phyloP scores from a whole-genome alignment of 1,140 invertebrate genomes.

The Matsumurasca onukii region DNA sequence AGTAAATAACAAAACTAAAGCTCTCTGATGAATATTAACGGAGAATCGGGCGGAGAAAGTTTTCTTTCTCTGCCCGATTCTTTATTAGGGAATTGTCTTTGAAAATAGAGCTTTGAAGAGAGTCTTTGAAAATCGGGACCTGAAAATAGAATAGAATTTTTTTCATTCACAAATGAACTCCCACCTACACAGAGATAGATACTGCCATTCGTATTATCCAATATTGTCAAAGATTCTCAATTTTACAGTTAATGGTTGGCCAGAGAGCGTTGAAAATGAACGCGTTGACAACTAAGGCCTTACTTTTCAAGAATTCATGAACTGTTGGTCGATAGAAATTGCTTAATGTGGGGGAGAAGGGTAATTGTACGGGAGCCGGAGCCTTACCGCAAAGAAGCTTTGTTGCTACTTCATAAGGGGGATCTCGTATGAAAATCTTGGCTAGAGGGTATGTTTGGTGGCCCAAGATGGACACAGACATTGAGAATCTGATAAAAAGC shows the following conservation, averaged over 20 bases:
- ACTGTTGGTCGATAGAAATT: constrained; percentile 28
- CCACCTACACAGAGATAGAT: too few species aligned
- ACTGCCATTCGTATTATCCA: constrained; percentile 1
- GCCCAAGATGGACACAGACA: constrained; percentile 46
- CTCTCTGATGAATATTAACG: too few species aligned
- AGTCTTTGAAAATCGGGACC: too few species aligned
- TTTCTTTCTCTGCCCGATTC: too few species aligned
- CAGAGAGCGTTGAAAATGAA: constrained; percentile 1
- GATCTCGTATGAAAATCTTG: constrained; percentile 47
- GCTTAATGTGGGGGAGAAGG: constrained; percentile 33
- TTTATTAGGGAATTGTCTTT: too few species aligned
- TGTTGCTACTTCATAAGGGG: constrained; percentile 47
- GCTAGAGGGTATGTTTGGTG: constrained; percentile 48
- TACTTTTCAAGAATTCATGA: constrained; percentile 17
- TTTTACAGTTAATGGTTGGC: constrained; percentile 6
- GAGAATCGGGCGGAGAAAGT: too few species aligned
- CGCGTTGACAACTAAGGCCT: constrained; percentile 9
- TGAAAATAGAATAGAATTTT: too few species aligned
- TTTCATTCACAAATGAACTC: too few species aligned
- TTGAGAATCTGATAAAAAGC: constrained; percentile 36
- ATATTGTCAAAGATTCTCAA: constrained; percentile 11
- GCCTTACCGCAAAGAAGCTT: constrained; percentile 33
- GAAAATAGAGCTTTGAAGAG: too few species aligned
- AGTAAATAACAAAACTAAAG: too few species aligned
- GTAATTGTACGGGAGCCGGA: constrained; percentile 46